phyloP scores from a whole-genome alignment of 2,888 invertebrate species.

The Pegoplata infirma region DNA sequence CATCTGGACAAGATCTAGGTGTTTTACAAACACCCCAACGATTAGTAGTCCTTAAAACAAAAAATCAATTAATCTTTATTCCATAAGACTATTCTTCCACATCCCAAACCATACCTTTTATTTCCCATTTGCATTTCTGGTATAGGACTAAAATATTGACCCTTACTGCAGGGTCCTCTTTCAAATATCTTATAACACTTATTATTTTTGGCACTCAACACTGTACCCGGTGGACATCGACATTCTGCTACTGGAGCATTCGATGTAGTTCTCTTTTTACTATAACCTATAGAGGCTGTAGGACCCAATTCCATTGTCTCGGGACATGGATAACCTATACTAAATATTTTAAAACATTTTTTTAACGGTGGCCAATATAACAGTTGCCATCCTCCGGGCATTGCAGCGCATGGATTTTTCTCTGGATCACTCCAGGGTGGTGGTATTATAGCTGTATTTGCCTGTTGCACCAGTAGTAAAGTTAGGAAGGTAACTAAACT shows the following conservation, averaged over 20 bases:
- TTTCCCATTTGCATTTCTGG: constrained; percentile 70
- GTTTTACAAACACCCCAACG: constrained; percentile 87
- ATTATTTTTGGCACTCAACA: constrained; percentile 84
- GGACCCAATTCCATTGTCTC: constrained; percentile 91
- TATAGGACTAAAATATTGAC: constrained; percentile 87
- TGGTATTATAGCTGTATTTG: constrained; percentile 81
- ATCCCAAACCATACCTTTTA: constrained; percentile 61
- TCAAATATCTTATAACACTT: constrained; percentile 87
- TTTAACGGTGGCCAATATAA: constrained; percentile 91
- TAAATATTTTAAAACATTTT: constrained; percentile 92
- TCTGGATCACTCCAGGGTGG: constrained; percentile 92
- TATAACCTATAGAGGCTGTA: constrained; percentile 70
- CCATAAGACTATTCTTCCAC: too few relatives aligned
- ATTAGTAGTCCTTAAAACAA: constrained; percentile 64
- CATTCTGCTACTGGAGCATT: constrained; percentile 85
- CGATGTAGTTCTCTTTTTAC: constrained; percentile 76
- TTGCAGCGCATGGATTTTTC: constrained; percentile 88
- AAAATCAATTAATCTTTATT: neutral
- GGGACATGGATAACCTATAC: constrained; percentile 89
- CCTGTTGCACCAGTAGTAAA: constrained; percentile 64
- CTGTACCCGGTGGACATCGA: constrained; percentile 89
- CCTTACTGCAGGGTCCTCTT: constrained; percentile 85
- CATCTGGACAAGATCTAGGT: constrained; percentile 82
- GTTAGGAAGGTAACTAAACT: constrained; percentile 67
- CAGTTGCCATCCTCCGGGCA: constrained; percentile 90